These are phyloP conservation scores for Gambusia holbrooki DNA, from an alignment of 2,113 vertebrate genomes.

Conservation along the genomic window DNA sequence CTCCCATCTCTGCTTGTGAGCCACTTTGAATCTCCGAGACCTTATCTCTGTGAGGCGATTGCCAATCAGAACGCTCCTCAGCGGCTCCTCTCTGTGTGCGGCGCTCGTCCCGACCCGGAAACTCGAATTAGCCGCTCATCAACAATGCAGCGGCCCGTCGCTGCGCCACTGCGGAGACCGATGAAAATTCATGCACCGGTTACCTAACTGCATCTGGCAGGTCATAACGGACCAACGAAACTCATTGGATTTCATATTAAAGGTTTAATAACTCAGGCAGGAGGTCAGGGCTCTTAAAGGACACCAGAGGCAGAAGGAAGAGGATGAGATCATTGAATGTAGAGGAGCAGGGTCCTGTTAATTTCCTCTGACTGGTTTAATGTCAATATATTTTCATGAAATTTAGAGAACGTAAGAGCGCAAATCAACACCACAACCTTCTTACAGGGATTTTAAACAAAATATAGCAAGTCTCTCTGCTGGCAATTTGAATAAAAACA, in stretches of 20 bases:
- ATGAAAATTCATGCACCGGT: conserved; percentile 32
- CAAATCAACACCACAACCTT: not conserved
- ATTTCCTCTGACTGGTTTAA: conserved; percentile 21
- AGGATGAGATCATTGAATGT: not conserved
- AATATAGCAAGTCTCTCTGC: conserved; percentile 22
- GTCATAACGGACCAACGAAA: conserved; percentile 32
- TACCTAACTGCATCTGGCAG: conserved; percentile 45
- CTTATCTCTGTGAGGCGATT: conserved; percentile 58
- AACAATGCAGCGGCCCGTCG: conserved; percentile 19
- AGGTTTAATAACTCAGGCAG: conserved; percentile 37
- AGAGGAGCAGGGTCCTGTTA: conserved; percentile 28
- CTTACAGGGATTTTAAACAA: not conserved
- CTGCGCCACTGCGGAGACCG: conserved; percentile 21
- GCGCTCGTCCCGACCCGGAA: conserved; percentile 29
- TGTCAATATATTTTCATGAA: conserved; percentile 17
- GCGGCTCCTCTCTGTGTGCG: conserved; percentile 23
- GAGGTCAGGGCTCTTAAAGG: conserved; percentile 32
- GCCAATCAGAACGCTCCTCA: conserved; percentile 61
- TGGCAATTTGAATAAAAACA: conserved; percentile 16
- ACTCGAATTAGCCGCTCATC: conserved; percentile 57
- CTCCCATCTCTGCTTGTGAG: conserved; percentile 25
- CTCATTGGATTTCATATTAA: conserved; percentile 43
- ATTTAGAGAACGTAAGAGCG: conserved; percentile 16
- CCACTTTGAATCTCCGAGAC: conserved; percentile 48
- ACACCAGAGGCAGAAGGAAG: conserved; percentile 7